A percentile compares a stretch with the other conserved stretches of the same genome.
These are phyloP conservation scores for Lepidochitona cinerea DNA, from an alignment of 2,888 invertebrate genomes.

Conservation along the genomic window DNA sequence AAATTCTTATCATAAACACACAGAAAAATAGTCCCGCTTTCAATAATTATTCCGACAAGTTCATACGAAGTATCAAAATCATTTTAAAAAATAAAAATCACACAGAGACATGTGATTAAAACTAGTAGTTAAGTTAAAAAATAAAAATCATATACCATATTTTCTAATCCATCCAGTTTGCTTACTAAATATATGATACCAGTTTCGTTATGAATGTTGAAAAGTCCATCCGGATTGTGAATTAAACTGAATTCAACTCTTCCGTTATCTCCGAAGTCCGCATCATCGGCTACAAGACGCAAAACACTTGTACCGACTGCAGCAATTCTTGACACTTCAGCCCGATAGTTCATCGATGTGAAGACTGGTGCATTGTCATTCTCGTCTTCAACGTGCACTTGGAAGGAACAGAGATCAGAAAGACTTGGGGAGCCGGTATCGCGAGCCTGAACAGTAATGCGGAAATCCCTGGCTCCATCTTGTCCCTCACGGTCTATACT, in stretches of 20 bases:
- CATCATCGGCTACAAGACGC: constrained; percentile 82
- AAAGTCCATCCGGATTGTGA: constrained; percentile 87
- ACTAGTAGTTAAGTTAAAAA: too few species aligned
- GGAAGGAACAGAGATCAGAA: constrained; percentile 97
- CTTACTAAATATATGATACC: constrained; percentile 97
- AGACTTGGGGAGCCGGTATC: constrained; percentile 98
- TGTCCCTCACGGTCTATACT: constrained; percentile 85
- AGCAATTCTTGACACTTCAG: constrained; percentile 57
- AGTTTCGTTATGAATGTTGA: constrained; percentile 95
- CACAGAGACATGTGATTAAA: too few species aligned
- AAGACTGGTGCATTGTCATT: constrained; percentile 65
- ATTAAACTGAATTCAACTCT: constrained; percentile 56
- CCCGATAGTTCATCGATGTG: constrained; percentile 56
- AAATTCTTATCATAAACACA: too few species aligned
- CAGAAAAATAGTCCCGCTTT: too few species aligned
- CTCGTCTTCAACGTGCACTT: constrained; percentile 58
- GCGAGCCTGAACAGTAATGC: constrained; percentile 91
- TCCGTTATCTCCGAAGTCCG: constrained; percentile 98
- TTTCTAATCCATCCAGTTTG: too few species aligned
- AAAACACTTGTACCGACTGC: constrained; percentile 28
- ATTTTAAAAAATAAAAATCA: too few species aligned
- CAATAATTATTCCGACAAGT: too few species aligned
- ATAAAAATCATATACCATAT: too few species aligned
- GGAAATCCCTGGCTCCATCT: constrained; percentile 47
- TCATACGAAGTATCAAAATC: too few species aligned